Percentiles rank a stretch among this genome's conserved stretches.
These are phyloP conservation scores for Platycnemis pennipes DNA, from an alignment of 2,888 invertebrate species.

Conservation along the genomic window DNA sequence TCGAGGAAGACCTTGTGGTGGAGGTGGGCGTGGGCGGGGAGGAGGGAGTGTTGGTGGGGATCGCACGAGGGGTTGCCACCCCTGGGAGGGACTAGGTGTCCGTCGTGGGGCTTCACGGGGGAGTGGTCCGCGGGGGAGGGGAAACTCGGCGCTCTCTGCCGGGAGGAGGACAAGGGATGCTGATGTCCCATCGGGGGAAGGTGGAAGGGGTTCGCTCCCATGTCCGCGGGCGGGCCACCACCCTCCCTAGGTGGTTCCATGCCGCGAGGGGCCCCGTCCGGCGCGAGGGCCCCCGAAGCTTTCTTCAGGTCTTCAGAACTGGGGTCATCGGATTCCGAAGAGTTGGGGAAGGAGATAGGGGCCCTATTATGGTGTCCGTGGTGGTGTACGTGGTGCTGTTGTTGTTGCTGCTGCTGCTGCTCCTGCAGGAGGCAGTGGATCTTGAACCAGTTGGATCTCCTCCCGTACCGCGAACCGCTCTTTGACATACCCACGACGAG, in stretches of 20 bases:
- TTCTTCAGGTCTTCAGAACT: neutral
- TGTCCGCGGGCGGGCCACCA: neutral
- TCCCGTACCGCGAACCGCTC: constrained; percentile 93
- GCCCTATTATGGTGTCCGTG: neutral
- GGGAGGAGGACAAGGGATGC: neutral
- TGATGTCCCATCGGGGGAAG: neutral
- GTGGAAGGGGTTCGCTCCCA: neutral
- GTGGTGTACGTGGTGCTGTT: neutral
- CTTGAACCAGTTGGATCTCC: constrained; percentile 96
- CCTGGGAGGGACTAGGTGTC: neutral
- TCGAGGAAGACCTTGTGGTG: constrained; percentile 30
- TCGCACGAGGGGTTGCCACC: neutral
- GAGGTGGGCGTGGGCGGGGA: neutral
- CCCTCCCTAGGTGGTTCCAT: neutral
- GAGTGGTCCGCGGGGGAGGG: neutral
- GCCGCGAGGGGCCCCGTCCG: neutral
- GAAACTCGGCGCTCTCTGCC: neutral
- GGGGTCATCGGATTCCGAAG: constrained; percentile 8
- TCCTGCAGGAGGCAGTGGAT: constrained; percentile 94
- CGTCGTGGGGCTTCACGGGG: constrained; percentile 6
- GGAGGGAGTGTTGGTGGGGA: neutral
- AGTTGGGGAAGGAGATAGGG: neutral
- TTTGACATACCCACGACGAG: constrained; percentile 95
- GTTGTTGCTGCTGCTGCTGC: constrained; percentile 78
- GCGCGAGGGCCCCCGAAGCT: neutral